These are phyloP conservation scores for Meiosimyza platycephala DNA, from an alignment of 2,888 invertebrate genomes.

Conservation along the genomic window DNA sequence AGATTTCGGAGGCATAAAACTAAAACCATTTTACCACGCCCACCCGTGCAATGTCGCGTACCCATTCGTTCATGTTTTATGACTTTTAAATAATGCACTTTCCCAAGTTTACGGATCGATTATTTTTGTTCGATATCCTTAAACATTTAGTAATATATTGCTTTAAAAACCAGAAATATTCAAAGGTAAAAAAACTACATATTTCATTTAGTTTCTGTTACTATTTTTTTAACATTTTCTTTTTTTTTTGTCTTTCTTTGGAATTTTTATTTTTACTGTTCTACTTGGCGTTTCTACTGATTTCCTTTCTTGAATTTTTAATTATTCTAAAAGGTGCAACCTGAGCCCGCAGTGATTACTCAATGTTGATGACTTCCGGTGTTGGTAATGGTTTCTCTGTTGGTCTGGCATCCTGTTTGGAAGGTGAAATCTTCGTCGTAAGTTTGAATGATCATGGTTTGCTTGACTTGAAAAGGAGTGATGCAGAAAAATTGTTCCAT, in stretches of 20 bases:
- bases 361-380: constrained; percentile 48
- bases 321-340: constrained; percentile 64
- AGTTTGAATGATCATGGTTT: constrained; percentile 4
- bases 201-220: no score
- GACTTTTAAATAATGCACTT: no score
- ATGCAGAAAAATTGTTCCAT: constrained; percentile 31
- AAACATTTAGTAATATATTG: no score
- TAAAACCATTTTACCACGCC: no score
- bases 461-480: constrained; percentile 25
- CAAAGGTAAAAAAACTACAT: no score
- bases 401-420: not conserved
- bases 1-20: no score
- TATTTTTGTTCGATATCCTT: no score
- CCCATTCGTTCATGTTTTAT: no score
- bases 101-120: no score
- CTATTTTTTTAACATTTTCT: not conserved
- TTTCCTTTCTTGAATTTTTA: constrained; percentile 59
- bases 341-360: constrained; percentile 58
- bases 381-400: not conserved
- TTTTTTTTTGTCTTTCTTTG: not conserved
- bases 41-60: no score
- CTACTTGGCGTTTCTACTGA: constrained; percentile 9
- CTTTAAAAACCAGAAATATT: no score
- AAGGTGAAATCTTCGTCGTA: not conserved
- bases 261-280: not conserved